Evolutionary conservation across 2,888 invertebrate genomes (phyloP), one percentile per base, ranked within the genome.

Genomic region (Hyppa rectilinea): DNA sequence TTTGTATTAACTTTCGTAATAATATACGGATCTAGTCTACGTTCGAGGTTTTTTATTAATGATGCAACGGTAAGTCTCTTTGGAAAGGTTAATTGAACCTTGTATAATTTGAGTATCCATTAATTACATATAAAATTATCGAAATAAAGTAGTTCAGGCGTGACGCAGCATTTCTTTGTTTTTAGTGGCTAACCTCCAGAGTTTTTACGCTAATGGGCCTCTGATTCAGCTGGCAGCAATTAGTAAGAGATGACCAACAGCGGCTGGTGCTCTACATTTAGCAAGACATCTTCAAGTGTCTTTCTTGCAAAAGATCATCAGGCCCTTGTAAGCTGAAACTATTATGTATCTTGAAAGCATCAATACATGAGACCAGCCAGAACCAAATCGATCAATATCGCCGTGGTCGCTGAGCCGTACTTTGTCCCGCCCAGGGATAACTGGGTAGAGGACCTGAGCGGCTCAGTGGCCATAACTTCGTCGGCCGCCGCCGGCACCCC

Each of bases 1-100:
- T 73, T 71, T 65, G 70, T 59, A 77, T 71, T 67, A 49, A 43
- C 47, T 73, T 78, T 78, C 65, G 59, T 70, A 56, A 61, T 67
- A 59, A 43, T 36, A 69, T 29, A 23, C 49, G 23, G 34, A 58
- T 58, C 43, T 63, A 64, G 45, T 45, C 53, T 63, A 67, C n/a
- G 23, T 34, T 50, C 17, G 20, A 17, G n/a, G n/a, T 61, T 49
- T 56, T 64, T 56, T 58, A 64, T 50, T 74, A 66, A 74, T 74
- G 59, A 74, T 60, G 62, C 67, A 62, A 66, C 52, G 70, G 53
- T 70, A 55, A 72, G 45, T 50, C 23, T 50, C 31, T 36, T 52
- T 34, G 26, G 23, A 60, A 50, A 74, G 60, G 55, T 71, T 60
- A 77, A 74, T 77, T 74, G 38, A 71, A 55, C 61, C 55, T 26